phyloP scores from a whole-genome alignment of 2,888 invertebrate genomes.

The Cephus sareptanus region DNA sequence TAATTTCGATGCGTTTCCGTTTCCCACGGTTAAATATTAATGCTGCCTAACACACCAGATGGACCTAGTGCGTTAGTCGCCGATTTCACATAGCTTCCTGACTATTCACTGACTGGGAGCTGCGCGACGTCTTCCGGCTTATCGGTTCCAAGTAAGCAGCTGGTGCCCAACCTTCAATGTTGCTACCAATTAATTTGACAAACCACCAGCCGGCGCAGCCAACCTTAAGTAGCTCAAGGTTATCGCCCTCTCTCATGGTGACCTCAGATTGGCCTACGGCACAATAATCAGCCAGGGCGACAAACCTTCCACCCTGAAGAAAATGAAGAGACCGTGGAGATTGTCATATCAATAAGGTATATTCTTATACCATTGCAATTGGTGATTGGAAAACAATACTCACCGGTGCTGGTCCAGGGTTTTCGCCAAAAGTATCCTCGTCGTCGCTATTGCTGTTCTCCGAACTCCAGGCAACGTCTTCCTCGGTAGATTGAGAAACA shows the following conservation, averaged over 20 bases:
- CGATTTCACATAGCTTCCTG: constrained; percentile 65
- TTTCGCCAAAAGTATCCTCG: constrained; percentile 78
- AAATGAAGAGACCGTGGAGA: background rate
- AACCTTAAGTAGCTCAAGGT: constrained; percentile 88
- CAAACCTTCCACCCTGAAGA: constrained; percentile 81
- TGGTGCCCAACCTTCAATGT: constrained; percentile 93
- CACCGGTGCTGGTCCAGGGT: constrained; percentile 68
- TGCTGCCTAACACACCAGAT: constrained; percentile 51
- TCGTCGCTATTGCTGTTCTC: constrained; percentile 93
- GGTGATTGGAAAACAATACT: constrained; percentile 41
- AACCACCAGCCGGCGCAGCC: constrained; percentile 98
- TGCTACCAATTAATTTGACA: constrained; percentile 82
- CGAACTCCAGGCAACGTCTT: constrained; percentile 89
- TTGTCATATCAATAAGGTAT: background rate
- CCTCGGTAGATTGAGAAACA: constrained; percentile 69
- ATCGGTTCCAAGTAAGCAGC: constrained; percentile 88
- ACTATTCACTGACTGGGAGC: constrained; percentile 69
- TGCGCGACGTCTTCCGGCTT: constrained; percentile 81
- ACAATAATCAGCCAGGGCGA: constrained; percentile 92
- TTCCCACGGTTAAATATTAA: background rate
- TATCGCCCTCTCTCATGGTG: constrained; percentile 89
- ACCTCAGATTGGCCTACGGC: constrained; percentile 92
- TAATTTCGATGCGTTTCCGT: background rate
- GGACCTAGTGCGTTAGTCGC: constrained; percentile 62
- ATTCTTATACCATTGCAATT: background rate